Base-by-base conservation (phyloP, 2,113 vertebrate species). In the Myrmecophaga tridactyla region DNA sequence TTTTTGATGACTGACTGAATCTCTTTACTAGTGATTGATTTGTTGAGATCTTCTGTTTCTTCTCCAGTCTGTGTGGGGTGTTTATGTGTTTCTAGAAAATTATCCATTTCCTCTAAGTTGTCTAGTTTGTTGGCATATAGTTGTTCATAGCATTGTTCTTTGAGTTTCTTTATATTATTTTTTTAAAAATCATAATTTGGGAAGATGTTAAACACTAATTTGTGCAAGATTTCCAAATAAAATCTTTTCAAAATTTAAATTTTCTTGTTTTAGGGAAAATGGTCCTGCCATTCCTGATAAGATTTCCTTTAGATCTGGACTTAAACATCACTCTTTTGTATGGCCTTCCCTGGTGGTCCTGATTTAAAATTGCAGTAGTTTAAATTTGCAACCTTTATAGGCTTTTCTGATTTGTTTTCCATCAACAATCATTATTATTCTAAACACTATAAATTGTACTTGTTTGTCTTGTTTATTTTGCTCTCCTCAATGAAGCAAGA, bases 211-310 rank as follows among this genome's bases (percentile, higher is more conserved):
- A 83, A 62, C 0, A 78, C 4, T 29, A 56, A 48, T 41, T 58
- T 20, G 10, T 25, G 2, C 60, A n/a, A 80, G 0, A 6, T 84
- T 58, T 86, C 36, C 46, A 31, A 60, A 73, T 48, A 81, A 75
- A 77, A 21, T 78, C 6, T 21, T 92, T 67, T 83, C 7, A 82
- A 77, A 83, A n/a, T 94, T 93, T 62, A 80, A 77, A n/a, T n/a
- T n/a, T n/a, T 4, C 14, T 70, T 53, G 0, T 41, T 73, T 88
- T 31, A 8, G 7, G 75, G 43, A 78, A 93, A 80, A 62, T 65
- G 41, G 6, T 9, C 7, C 53, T 90, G 39, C 2, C 41, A 36
- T 60, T 70, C 25, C 14, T 36, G 7, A 73, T 83, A 60, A 62
- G 11, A 93, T 46, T 85, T 65, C 29, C 56, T 70, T 84, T 20